These are phyloP conservation scores for Epinephelus cyanopodus DNA, from an alignment of 2,113 vertebrate species.

Conservation along the genomic window DNA sequence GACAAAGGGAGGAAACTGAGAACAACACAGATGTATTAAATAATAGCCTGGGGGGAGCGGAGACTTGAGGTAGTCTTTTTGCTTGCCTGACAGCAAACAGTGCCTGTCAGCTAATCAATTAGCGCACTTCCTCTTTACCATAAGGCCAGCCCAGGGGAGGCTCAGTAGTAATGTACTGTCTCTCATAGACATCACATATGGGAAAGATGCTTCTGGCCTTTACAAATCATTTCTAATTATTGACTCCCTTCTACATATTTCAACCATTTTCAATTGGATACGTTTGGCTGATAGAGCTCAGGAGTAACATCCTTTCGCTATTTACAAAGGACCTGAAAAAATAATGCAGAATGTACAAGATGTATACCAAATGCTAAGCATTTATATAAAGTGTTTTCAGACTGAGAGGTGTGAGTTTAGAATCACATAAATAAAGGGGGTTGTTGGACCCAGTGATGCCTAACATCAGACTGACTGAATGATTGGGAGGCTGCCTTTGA, in stretches of 20 bases:
- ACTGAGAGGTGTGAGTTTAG: slow-evolving; percentile 4
- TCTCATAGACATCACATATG: slow-evolving; percentile 36
- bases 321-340: slow-evolving; percentile 19
- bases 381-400: slow-evolving; percentile 56
- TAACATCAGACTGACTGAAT: slow-evolving; percentile 59
- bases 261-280: slow-evolving; percentile 31
- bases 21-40: slow-evolving; percentile 77
- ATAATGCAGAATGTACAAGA: slow-evolving; percentile 2
- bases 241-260: slow-evolving; percentile 28
- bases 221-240: slow-evolving; percentile 47
- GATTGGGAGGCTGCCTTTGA: slow-evolving; percentile 66
- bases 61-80: slow-evolving; percentile 58
- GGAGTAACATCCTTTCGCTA: slow-evolving; percentile 5
- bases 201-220: slow-evolving; percentile 20
- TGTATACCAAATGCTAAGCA: slow-evolving; percentile 12
- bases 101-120: slow-evolving; percentile 74
- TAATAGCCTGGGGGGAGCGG: slow-evolving; percentile 68
- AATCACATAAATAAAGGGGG: slow-evolving; percentile 26
- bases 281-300: slow-evolving; percentile 8
- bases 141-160: slow-evolving; percentile 43
- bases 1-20: slow-evolving; percentile 76
- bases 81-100: slow-evolving; percentile 66
- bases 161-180: slow-evolving; percentile 33
- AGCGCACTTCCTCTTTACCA: slow-evolving; percentile 69
- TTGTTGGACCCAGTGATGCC: slow-evolving; percentile 37